A percentile compares a stretch with the other conserved stretches of the same genome.
Evolutionary conservation across 2,113 vertebrate genomes (phyloP).

Genomic region (Suricata suricatta): DNA sequence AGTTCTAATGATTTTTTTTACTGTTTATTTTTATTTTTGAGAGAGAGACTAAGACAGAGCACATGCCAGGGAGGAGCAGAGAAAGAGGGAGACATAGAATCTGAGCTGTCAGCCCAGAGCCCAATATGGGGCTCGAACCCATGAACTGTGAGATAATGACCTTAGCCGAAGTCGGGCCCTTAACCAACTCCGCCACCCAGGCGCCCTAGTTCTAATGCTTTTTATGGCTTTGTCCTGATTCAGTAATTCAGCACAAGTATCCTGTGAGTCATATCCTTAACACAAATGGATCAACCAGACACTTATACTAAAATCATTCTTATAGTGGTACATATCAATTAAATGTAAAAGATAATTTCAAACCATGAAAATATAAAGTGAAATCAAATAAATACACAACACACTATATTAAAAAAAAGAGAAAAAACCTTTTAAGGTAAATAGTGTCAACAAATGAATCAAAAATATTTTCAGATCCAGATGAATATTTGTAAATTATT

Average conservation of each 20-base stretch:
- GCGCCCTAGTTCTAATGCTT: background rate
- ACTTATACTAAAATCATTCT: conserved; percentile 49
- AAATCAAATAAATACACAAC: conserved; percentile 17
- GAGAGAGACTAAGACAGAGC: no score
- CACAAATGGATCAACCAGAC: conserved; percentile 34
- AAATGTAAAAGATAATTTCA: conserved; percentile 47
- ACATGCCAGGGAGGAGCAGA: no score
- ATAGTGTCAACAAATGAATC: background rate
- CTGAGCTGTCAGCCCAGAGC: no score
- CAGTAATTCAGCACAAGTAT: conserved; percentile 56
- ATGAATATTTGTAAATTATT: conserved; percentile 38
- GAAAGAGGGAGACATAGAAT: no score
- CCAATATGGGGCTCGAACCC: no score
- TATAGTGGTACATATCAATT: conserved; percentile 42
- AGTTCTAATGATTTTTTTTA: background rate
- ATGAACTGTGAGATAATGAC: no score
- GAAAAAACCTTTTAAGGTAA: background rate
- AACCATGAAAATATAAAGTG: conserved; percentile 40
- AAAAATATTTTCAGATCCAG: conserved; percentile 41
- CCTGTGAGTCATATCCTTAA: conserved; percentile 19
- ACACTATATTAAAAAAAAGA: background rate
- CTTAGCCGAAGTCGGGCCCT: no score
- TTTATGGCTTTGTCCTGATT: conserved; percentile 44
- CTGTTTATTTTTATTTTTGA: no score
- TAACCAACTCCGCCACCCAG: no score